A percentile compares a stretch with the other conserved stretches of the same genome.
Conservation (phyloP, 1,140 invertebrate species). For the Aphaenogaster floridana region DNA sequence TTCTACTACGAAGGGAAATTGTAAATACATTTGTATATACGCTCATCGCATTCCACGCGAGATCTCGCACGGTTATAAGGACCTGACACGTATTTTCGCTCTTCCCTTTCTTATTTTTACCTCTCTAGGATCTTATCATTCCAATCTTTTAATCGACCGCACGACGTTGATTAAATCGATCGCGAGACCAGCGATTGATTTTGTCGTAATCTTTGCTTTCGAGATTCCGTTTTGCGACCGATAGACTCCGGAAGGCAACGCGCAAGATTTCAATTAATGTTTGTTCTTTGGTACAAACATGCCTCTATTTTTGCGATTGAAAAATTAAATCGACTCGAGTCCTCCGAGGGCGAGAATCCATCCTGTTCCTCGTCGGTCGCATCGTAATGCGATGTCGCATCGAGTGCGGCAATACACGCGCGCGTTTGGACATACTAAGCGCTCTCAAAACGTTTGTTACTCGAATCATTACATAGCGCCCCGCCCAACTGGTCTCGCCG, state of each 20-base stretch:
- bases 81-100: conserved; percentile 5
- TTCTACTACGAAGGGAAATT: conserved; percentile 60
- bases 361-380: not conserved
- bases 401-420: not conserved
- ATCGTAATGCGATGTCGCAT: not conserved
- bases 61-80: conserved; percentile 69
- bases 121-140: conserved; percentile 35
- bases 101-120: not conserved
- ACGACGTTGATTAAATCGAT: conserved; percentile 10
- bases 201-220: not conserved
- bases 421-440: not conserved
- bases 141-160: conserved; percentile 9
- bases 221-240: not conserved
- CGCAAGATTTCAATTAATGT: not conserved
- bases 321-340: not conserved
- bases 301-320: not conserved
- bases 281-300: not conserved
- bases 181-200: conserved; percentile 12
- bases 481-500: conserved; percentile 49
- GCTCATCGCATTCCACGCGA: conserved; percentile 83
- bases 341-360: not conserved
- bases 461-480: conserved; percentile 29
- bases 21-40: conserved; percentile 85
- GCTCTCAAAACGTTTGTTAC: conserved; percentile 5
- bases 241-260: not conserved